Conservation (phyloP, 2,888 invertebrate species). For the Caenorhabditis drosophilae region DNA sequence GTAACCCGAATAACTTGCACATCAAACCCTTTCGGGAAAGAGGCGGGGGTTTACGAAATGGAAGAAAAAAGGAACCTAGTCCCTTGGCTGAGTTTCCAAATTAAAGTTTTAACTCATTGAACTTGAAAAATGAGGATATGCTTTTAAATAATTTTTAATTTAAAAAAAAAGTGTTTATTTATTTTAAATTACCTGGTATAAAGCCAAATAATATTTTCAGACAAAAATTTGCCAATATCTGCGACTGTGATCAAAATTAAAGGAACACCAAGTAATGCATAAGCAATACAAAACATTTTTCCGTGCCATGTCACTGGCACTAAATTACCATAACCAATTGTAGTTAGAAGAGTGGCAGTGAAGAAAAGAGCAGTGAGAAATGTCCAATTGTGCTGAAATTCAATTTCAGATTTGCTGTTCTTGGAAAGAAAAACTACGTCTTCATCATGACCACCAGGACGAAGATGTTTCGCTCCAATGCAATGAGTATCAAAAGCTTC, state of each 20-base stretch:
- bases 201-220: constrained; percentile 68
- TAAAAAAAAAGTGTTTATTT: neutral
- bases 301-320: constrained; percentile 68
- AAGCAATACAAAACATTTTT: constrained; percentile 68
- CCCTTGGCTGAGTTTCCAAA: too few relatives aligned
- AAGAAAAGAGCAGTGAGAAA: constrained; percentile 67
- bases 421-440: constrained; percentile 33
- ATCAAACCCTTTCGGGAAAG: too few relatives aligned
- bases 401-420: neutral
- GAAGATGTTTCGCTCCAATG: constrained; percentile 59
- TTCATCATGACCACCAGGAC: constrained; percentile 39
- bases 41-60: too few relatives aligned
- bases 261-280: constrained; percentile 68
- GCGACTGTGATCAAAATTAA: constrained; percentile 68
- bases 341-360: constrained; percentile 68
- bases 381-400: constrained; percentile 62
- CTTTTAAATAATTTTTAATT: too few relatives aligned
- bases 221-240: constrained; percentile 69
- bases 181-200: constrained; percentile 51
- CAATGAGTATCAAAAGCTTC: constrained; percentile 69
- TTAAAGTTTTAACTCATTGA: too few relatives aligned
- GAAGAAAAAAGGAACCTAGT: too few relatives aligned
- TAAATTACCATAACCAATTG: constrained; percentile 69
- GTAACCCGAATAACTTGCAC: too few relatives aligned
- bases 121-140: too few relatives aligned